A percentile compares a stretch with the other conserved stretches of the same genome.
These are phyloP conservation scores for Drosophila persimilis DNA, from an alignment of 1,140 invertebrate genomes.

Conservation along the genomic window DNA sequence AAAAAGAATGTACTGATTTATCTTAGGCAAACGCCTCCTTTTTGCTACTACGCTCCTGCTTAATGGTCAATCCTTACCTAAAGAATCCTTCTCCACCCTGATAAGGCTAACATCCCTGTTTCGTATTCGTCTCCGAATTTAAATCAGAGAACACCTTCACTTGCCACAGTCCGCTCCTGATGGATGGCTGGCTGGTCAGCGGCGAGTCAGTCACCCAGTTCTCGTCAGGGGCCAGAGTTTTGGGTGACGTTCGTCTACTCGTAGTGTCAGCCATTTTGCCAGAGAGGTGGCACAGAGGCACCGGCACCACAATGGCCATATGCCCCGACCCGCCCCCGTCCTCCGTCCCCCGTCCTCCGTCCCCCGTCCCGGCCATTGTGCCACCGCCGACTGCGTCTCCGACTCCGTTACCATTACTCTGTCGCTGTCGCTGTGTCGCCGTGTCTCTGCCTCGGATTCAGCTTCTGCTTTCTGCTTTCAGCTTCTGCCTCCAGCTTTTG, in stretches of 20 bases:
- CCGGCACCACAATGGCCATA: conserved; percentile 62
- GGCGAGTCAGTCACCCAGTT: conserved; percentile 49
- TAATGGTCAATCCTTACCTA: no score
- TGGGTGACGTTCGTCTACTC: conserved; percentile 33
- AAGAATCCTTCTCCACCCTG: no score
- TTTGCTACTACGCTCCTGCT: no score
- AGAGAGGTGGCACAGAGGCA: conserved; percentile 22
- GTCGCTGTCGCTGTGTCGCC: conserved; percentile 3
- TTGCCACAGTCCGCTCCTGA: conserved; percentile 36
- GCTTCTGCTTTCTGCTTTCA: conserved; percentile 19
- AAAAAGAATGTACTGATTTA: no score
- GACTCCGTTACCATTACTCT: conserved; percentile 34
- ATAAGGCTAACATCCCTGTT: no score
- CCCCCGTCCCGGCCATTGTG: conserved; percentile 26
- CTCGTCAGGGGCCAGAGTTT: conserved; percentile 45
- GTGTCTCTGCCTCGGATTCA: not conserved
- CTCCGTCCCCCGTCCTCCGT: conserved; percentile 1
- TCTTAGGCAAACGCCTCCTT: no score
- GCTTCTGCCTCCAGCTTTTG: conserved; percentile 61
- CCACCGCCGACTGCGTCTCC: conserved; percentile 12
- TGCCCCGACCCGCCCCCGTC: conserved; percentile 20
- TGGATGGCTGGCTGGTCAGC: conserved; percentile 16
- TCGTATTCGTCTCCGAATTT: no score
- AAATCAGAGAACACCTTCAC: not conserved
- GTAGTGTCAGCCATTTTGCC: conserved; percentile 73